A percentile compares a stretch with the other conserved stretches of the same genome.
Conservation (phyloP, 2,888 invertebrate species). For the Acheta domesticus region DNA sequence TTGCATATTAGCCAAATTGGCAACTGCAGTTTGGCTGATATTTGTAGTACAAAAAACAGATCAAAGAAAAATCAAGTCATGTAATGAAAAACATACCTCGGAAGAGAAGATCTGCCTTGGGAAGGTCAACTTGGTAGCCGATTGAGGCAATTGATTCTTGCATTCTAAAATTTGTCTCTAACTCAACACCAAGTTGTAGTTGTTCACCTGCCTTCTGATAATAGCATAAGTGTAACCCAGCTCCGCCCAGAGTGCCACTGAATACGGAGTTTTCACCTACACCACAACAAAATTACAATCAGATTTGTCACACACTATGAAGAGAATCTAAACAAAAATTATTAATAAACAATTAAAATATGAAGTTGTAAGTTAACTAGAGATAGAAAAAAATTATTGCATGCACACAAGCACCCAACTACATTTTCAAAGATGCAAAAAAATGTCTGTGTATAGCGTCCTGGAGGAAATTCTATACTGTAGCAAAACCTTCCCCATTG, state of each 20-base stretch:
- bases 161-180: conserved; percentile 86
- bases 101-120: conserved; percentile 90
- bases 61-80: background rate
- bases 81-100: conserved; percentile 62
- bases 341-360: background rate
- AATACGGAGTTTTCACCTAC: conserved; percentile 52
- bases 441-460: too few relatives aligned
- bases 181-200: conserved; percentile 87
- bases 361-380: background rate
- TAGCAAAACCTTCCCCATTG: too few relatives aligned
- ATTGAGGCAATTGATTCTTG: conserved; percentile 88
- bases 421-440: too few relatives aligned
- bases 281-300: conserved; percentile 32
- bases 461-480: too few relatives aligned
- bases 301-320: background rate
- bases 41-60: background rate
- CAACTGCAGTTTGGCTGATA: background rate
- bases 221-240: conserved; percentile 84
- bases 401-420: too few relatives aligned
- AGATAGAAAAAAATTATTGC: too few relatives aligned
- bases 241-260: conserved; percentile 60
- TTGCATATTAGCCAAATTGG: too few relatives aligned
- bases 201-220: conserved; percentile 92
- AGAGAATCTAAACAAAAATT: background rate
- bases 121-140: conserved; percentile 92